Evolutionary conservation across 2,797 vertebrate genomes (phyloP).

Genomic region (Poecilia gillii): DNA sequence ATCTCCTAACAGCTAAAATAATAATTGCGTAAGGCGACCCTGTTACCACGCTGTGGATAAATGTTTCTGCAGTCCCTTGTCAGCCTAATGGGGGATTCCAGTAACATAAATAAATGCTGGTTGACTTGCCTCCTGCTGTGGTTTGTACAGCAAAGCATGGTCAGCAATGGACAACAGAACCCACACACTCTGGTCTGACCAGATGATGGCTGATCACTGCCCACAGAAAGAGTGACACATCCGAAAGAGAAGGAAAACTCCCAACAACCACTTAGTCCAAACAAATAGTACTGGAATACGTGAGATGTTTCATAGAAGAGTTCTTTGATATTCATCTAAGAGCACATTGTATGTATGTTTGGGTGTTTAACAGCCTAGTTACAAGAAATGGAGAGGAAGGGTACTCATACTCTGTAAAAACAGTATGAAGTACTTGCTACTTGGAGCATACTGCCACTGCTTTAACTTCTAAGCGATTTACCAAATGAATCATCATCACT

Average conservation of each 20-base stretch:
- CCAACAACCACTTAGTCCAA: conserved; percentile 20
- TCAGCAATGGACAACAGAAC: conserved; percentile 33
- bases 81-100: conserved; percentile 63
- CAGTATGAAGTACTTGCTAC: not conserved
- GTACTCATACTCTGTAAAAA: not conserved
- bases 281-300: conserved; percentile 20
- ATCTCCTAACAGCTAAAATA: conserved; percentile 49
- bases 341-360: not conserved
- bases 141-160: conserved; percentile 51
- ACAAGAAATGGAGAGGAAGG: not conserved
- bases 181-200: conserved; percentile 50
- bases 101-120: conserved; percentile 49
- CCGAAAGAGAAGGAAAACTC: conserved; percentile 20
- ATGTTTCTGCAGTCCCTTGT: conserved; percentile 63
- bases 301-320: not conserved
- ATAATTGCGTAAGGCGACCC: conserved; percentile 30
- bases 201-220: conserved; percentile 19
- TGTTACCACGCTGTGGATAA: conserved; percentile 44
- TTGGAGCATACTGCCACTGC: not conserved
- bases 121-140: conserved; percentile 50
- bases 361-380: not conserved
- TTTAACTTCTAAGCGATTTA: not conserved
- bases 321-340: conserved; percentile 1
- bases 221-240: conserved; percentile 42
- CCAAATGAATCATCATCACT: not conserved